Evolutionary conservation across 2,888 invertebrate species (phyloP), one percentile per base, ranked within the genome.

Genomic region (Chydorus sphaericus): DNA sequence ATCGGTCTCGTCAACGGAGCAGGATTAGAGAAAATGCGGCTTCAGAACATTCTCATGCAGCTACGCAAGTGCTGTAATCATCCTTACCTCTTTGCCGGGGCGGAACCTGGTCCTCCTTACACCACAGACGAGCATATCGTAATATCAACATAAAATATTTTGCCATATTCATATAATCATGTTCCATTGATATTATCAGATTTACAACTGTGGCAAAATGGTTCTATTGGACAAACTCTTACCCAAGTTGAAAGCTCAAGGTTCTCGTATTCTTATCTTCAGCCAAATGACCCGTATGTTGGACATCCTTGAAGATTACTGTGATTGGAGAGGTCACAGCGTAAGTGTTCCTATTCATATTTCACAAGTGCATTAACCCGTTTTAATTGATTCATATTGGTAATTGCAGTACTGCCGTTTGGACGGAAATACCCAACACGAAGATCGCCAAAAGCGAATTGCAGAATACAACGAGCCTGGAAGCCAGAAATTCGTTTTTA

Each of bases 31-130:
- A 96, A 96, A 68, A 93, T 97, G 93, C 78, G 98, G 11, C 74
- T 99, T 50, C 90, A 97, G 67, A 99, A 99, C 68, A 97, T 98
- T 71, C 78, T 99, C 23, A 98, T 98, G 98, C 98, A 99, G 72
- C 73, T 98, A 63, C 79, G 97, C 20, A 98, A 99, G 67, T 97
- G 97, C 68, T 87, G 89, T 63, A 99, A 99, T 70, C 98, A 99
- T 72, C 98, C 98, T 0, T 99, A 99, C 70, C 73, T 99, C 60
- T 99, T 98, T 68, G 97, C 99, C 67, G 98, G 98, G 0, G 96
- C 96, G 0, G 98, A 98, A 70, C 97, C 97, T 0, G 97, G 96
- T 26, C 96, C 96, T 2, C 96, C 96, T 0, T 97, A 93, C 71
- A 97, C 96, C 0, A 97, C 96, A 0, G 96, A 96, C 64, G 81